Conservation (phyloP, 2,888 invertebrate genomes). For the Nomada ferruginata region DNA sequence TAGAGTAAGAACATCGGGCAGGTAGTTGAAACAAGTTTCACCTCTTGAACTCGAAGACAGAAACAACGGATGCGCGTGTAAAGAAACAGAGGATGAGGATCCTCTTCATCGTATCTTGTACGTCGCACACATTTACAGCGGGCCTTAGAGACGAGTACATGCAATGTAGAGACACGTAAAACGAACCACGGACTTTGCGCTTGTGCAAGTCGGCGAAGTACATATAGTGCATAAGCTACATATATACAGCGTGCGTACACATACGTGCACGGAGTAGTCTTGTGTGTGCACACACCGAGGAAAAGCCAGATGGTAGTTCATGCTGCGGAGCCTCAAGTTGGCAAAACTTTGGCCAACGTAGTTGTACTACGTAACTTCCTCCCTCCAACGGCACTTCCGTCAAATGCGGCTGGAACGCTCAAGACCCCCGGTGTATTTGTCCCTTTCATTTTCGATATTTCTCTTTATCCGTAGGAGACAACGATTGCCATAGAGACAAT, state of each 20-base stretch:
- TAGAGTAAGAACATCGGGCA: slow-evolving; percentile 60
- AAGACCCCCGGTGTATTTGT: slow-evolving; percentile 34
- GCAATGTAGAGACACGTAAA: slow-evolving; percentile 24
- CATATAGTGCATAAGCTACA: background rate
- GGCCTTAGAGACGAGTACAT: slow-evolving; percentile 31
- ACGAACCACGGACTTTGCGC: slow-evolving; percentile 29
- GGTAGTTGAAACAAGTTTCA: slow-evolving; percentile 71
- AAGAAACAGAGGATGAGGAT: slow-evolving; percentile 62
- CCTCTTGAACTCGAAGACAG: slow-evolving; percentile 70
- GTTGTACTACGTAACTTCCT: slow-evolving; percentile 45
- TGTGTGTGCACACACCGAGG: slow-evolving; percentile 23
- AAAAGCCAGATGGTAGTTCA: slow-evolving; percentile 46
- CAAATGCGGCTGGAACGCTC: slow-evolving; percentile 29
- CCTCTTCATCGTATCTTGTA: slow-evolving; percentile 64
- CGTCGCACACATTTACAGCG: background rate
- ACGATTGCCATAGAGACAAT: slow-evolving; percentile 13
- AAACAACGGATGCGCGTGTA: slow-evolving; percentile 51
- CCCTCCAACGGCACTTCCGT: slow-evolving; percentile 3
- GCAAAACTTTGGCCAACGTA: slow-evolving; percentile 66
- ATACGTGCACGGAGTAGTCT: slow-evolving; percentile 2
- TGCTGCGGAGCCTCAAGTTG: slow-evolving; percentile 56
- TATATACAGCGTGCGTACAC: slow-evolving; percentile 8
- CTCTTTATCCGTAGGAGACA: slow-evolving; percentile 21
- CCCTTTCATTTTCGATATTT: slow-evolving; percentile 31
- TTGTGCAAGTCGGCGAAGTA: slow-evolving; percentile 12